phyloP scores from a whole-genome alignment of 2,113 vertebrate species.

The Charina bottae region DNA sequence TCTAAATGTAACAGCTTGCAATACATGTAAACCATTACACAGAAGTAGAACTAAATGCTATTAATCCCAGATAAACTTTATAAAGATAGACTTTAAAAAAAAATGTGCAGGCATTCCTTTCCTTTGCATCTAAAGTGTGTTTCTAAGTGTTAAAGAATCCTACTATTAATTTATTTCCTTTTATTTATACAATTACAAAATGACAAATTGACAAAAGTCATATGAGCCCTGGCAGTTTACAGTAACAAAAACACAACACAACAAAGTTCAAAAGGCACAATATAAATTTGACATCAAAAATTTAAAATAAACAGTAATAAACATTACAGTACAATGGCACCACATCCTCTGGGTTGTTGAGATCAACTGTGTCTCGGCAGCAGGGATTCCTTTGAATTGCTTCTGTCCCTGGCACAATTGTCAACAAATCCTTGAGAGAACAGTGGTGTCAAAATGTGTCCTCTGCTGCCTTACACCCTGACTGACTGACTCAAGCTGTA shows the following conservation, averaged over 20 bases:
- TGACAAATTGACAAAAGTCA: background rate
- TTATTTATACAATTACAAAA: background rate
- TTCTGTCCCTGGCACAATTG: background rate
- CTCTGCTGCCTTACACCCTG: background rate
- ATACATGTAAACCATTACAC: background rate
- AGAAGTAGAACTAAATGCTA: background rate
- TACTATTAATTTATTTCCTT: background rate
- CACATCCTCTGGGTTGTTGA: too few species aligned
- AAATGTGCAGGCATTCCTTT: background rate
- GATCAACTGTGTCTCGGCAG: background rate
- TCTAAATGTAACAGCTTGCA: too few species aligned
- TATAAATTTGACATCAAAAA: background rate
- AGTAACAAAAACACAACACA: background rate
- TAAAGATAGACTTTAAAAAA: background rate
- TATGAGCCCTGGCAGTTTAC: background rate
- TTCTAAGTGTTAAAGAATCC: background rate
- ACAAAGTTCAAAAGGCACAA: background rate
- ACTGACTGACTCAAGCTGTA: background rate
- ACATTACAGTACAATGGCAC: background rate
- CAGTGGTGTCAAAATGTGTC: background rate
- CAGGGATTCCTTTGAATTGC: background rate
- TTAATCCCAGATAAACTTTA: background rate
- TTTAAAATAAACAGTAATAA: background rate
- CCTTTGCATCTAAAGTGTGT: background rate
- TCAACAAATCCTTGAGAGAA: background rate